A percentile compares a stretch with the other conserved stretches of the same genome.
phyloP scores from a whole-genome alignment of 2,888 invertebrate genomes.

The Mechanitis mazaeus region DNA sequence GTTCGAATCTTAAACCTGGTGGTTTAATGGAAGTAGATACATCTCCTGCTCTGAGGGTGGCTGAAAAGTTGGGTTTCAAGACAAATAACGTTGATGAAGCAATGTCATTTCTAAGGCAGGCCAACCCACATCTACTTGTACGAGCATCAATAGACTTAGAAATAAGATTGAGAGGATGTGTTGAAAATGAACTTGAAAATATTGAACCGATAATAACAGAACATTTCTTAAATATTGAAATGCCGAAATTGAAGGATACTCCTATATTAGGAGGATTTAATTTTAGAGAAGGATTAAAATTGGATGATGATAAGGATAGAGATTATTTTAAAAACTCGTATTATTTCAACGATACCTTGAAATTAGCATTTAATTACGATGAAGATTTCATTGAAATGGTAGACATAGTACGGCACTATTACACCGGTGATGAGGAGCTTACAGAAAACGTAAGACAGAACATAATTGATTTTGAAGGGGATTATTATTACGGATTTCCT shows the following conservation, averaged over 20 bases:
- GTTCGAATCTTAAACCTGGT: conserved; percentile 3
- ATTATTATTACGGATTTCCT: conserved; percentile 44
- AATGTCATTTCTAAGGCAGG: conserved; percentile 35
- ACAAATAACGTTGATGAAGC: conserved; percentile 37
- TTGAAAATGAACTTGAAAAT: conserved; percentile 41
- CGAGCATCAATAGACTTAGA: conserved; percentile 30
- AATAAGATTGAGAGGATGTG: conserved; percentile 41
- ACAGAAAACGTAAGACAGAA: conserved; percentile 24
- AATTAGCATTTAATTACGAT: conserved; percentile 16
- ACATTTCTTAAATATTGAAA: conserved; percentile 35
- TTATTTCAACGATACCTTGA: conserved; percentile 22
- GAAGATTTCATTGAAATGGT: conserved; percentile 25
- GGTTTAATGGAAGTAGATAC: background rate
- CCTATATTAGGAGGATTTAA: conserved; percentile 46
- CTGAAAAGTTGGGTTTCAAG: conserved; percentile 23
- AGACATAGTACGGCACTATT: conserved; percentile 22
- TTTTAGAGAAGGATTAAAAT: conserved; percentile 35
- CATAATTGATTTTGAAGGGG: conserved; percentile 44
- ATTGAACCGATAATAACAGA: conserved; percentile 40
- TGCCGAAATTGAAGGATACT: conserved; percentile 38
- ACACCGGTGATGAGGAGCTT: conserved; percentile 25
- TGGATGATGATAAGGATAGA: conserved; percentile 26
- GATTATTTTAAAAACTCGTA: conserved; percentile 33
- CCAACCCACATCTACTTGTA: conserved; percentile 36
- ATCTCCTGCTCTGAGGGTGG: background rate